Percentiles rank a stretch among this genome's conserved stretches.
phyloP scores from a whole-genome alignment of 2,797 vertebrate genomes.

The Pseudochirops corinnae region DNA sequence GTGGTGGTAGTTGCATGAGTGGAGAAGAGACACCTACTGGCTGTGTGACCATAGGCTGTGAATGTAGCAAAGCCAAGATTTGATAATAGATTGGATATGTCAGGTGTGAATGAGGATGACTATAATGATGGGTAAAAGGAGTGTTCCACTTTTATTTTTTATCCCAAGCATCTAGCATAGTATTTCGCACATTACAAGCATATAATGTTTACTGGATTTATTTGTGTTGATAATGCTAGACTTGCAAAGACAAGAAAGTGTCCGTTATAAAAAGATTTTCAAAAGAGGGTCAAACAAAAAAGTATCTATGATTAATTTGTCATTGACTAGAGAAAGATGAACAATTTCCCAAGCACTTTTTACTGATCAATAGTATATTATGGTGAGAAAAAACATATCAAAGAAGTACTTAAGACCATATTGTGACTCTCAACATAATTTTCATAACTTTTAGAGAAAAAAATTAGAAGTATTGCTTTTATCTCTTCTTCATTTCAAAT shows the following conservation, averaged over 20 bases:
- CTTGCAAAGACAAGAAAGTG: background rate
- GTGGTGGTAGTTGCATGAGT: background rate
- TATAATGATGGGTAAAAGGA: no score
- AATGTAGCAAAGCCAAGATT: no score
- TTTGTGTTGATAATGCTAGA: background rate
- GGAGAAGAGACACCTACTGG: background rate
- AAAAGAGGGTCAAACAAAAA: background rate
- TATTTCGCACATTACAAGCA: background rate
- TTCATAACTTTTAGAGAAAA: background rate
- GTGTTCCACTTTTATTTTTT: background rate
- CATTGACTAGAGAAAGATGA: background rate
- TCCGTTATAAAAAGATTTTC: background rate
- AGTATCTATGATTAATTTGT: background rate
- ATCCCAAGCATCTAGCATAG: background rate
- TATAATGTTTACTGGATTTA: background rate
- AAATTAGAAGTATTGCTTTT: background rate
- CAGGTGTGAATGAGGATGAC: no score
- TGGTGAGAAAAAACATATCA: background rate
- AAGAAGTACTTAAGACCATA: background rate
- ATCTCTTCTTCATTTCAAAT: slow-evolving; percentile 95
- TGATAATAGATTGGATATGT: no score
- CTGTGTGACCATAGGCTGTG: background rate
- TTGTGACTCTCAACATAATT: background rate
- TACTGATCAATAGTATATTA: background rate
- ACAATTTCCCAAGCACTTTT: background rate